Conservation (phyloP, 2,888 invertebrate species). For the Corbicula japonica region DNA sequence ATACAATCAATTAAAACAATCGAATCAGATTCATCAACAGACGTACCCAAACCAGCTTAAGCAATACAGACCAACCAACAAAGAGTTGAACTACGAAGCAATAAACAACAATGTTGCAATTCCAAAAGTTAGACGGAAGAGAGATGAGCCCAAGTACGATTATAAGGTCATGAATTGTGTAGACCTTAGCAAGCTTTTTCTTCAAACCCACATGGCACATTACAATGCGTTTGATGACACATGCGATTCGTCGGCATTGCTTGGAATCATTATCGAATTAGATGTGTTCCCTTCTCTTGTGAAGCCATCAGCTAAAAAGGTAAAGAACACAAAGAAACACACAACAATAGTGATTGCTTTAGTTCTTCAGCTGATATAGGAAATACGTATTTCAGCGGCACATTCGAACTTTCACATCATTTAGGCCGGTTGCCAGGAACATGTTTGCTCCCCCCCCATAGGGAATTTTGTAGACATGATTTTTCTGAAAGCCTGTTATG, state of each 20-base stretch:
- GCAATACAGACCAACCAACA: neutral
- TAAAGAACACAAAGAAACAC: neutral
- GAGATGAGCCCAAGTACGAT: slow-evolving; percentile 31
- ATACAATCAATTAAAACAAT: slow-evolving; percentile 9
- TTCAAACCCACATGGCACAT: slow-evolving; percentile 37
- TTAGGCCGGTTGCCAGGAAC: neutral
- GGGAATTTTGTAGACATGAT: neutral
- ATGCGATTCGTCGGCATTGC: slow-evolving; percentile 43
- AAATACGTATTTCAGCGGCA: neutral
- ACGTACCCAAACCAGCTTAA: slow-evolving; percentile 7
- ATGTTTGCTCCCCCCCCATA: neutral
- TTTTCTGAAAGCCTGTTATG: too few species aligned
- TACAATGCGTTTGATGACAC: too few species aligned
- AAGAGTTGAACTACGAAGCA: slow-evolving; percentile 37
- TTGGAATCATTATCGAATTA: slow-evolving; percentile 31
- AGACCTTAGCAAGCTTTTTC: slow-evolving; percentile 47
- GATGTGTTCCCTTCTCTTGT: slow-evolving; percentile 4
- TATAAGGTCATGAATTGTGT: slow-evolving; percentile 33
- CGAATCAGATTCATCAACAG: slow-evolving; percentile 36
- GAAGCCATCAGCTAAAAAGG: slow-evolving; percentile 9
- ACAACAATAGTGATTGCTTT: neutral
- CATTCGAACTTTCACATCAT: neutral
- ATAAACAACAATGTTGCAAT: slow-evolving; percentile 46
- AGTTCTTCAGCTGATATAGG: neutral
- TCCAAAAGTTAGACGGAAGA: slow-evolving; percentile 2